phyloP scores from a whole-genome alignment of 2,797 vertebrate genomes.

The Lagodon rhomboides region DNA sequence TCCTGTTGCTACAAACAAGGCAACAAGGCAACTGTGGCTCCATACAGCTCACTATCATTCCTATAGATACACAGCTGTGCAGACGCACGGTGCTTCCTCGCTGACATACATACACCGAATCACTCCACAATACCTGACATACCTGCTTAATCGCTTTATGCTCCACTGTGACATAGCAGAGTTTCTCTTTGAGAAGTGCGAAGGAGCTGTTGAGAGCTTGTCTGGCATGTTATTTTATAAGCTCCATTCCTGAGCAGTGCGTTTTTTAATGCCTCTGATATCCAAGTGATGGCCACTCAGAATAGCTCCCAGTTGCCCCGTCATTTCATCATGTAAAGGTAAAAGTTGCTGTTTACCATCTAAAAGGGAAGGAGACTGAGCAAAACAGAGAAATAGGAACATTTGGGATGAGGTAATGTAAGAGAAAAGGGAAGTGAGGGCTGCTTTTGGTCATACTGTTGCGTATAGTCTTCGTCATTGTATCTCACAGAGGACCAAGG shows the following conservation, averaged over 20 bases:
- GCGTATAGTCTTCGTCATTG: neutral
- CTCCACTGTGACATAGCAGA: constrained; percentile 17
- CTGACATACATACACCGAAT: constrained; percentile 35
- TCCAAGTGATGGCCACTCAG: constrained; percentile 59
- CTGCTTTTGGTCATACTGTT: neutral
- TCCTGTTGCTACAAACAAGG: constrained; percentile 75
- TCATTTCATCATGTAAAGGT: constrained; percentile 25
- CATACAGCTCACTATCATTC: constrained; percentile 23
- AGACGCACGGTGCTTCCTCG: constrained; percentile 9
- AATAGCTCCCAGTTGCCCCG: constrained; percentile 56
- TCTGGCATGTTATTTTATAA: constrained; percentile 59
- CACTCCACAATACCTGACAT: constrained; percentile 55
- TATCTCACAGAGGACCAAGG: constrained; percentile 6
- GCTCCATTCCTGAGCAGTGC: constrained; percentile 45
- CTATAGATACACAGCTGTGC: constrained; percentile 38
- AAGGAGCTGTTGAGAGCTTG: constrained; percentile 63
- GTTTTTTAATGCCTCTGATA: constrained; percentile 57
- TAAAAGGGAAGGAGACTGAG: neutral
- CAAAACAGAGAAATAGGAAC: constrained; percentile 11
- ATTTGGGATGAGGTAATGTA: constrained; percentile 16
- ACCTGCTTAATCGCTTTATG: constrained; percentile 45
- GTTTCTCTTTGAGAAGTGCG: constrained; percentile 50
- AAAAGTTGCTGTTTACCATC: constrained; percentile 11
- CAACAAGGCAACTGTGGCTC: constrained; percentile 31
- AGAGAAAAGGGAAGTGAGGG: constrained; percentile 26